Evolutionary conservation across 2,888 invertebrate species (phyloP).

Genomic region (Escarpia spicata): DNA sequence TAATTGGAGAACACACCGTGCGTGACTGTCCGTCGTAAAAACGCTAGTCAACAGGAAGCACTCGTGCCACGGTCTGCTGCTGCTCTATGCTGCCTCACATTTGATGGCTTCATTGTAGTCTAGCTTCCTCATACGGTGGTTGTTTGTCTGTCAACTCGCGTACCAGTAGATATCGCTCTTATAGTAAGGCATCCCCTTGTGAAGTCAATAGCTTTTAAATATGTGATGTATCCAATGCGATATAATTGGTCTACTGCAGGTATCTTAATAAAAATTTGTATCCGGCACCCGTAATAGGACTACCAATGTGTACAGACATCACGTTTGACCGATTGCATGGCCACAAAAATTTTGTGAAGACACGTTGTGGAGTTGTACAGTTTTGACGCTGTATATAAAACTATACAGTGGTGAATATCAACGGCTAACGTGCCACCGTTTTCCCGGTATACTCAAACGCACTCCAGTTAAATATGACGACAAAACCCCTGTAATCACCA

Average conservation of each 20-base stretch:
- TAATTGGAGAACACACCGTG: neutral
- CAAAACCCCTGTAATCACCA: neutral
- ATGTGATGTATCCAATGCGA: neutral
- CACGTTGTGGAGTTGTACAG: no score
- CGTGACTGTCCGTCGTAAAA: neutral
- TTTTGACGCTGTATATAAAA: no score
- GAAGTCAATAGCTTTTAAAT: no score
- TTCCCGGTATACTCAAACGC: neutral
- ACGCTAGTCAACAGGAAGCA: neutral
- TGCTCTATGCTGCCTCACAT: neutral
- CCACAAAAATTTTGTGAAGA: neutral
- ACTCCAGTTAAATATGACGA: neutral
- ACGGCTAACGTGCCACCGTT: neutral
- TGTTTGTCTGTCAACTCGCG: neutral
- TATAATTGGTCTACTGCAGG: neutral
- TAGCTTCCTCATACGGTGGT: neutral
- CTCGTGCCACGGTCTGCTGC: neutral
- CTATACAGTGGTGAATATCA: neutral
- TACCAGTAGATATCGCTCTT: no score
- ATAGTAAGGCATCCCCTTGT: no score
- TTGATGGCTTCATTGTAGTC: neutral
- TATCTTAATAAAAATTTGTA: neutral
- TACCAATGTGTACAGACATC: neutral
- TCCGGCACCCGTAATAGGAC: neutral
- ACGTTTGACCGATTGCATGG: neutral